These are phyloP conservation scores for Chrysina gloriosa DNA, from an alignment of 2,888 invertebrate genomes.

Conservation along the genomic window DNA sequence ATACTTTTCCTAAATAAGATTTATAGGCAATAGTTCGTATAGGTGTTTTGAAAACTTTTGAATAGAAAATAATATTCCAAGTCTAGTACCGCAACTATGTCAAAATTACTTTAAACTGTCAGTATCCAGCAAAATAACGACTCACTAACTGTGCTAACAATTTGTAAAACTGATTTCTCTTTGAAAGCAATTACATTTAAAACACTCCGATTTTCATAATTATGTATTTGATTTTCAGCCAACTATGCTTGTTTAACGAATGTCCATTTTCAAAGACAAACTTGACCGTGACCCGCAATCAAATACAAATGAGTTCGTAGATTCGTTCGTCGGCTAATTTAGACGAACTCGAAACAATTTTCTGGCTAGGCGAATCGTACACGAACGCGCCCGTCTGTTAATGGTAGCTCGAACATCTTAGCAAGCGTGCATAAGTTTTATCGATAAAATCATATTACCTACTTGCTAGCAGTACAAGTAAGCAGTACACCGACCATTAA, in stretches of 20 bases:
- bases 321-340: background rate
- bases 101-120: too few relatives aligned
- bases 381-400: background rate
- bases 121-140: too few relatives aligned
- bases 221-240: background rate
- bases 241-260: background rate
- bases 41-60: too few relatives aligned
- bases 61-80: too few relatives aligned
- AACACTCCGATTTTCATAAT: background rate
- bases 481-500: conserved; percentile 24
- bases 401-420: conserved; percentile 3
- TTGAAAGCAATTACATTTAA: too few relatives aligned
- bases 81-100: too few relatives aligned
- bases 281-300: background rate
- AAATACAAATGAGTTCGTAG: background rate
- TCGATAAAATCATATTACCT: conserved; percentile 28
- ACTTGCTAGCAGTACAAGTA: conserved; percentile 6
- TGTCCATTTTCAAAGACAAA: background rate
- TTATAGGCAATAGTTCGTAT: too few relatives aligned
- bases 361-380: background rate
- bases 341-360: background rate
- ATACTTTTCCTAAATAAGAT: too few relatives aligned
- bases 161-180: too few relatives aligned
- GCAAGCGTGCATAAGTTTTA: conserved; percentile 31
- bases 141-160: too few relatives aligned